Evolutionary conservation across 2,113 vertebrate species (phyloP), one percentile per base, ranked within the genome.

Genomic region (Periophthalmus modestus): DNA sequence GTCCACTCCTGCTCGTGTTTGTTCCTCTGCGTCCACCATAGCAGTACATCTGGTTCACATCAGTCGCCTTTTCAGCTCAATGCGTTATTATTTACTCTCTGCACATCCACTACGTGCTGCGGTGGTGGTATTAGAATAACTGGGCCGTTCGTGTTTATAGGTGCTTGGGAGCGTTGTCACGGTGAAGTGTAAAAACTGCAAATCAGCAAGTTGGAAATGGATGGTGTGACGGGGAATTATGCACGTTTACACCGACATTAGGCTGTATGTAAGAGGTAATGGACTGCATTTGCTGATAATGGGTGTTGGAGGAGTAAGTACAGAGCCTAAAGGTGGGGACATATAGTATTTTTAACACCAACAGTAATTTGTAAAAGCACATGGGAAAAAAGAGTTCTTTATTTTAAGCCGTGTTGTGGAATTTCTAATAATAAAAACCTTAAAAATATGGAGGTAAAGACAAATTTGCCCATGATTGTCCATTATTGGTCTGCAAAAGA

Each of bases 11-110:
- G 43, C 76, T 75, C 46, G 70, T 7, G n/a, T 77, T 78, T 66
- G 69, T 79, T 69, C 54, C 72, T 58, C 78, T 65, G 46, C 33
- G 72, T 74, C 80, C 81, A 79, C 84, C 52, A 0, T 43, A 46
- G 57, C 1, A 63, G 39, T 71, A 90, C 92, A 92, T 93, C 91
- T 93, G 92, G 85, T 89, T 92, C 75, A 1, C 69, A 92, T 93
- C 90, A 92, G 84, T 4, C 21, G 72, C 57, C 68, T 76, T 75
- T 87, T 59, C 78, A 63, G 77, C 78, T 80, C 77, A 3, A 21
- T 19, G 52, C n/a, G 21, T 24, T 88, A 84, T 84, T 86, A 78
- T 79, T 86, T 85, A 73, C 75, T 66, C 77, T 80, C 82, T 39
- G 61, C 77, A 36, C 74, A 57, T 54, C 83, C 81, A 81, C 80